Percentiles rank a stretch among this genome's conserved stretches.
Evolutionary conservation across 2,888 invertebrate genomes (phyloP).

Genomic region (Tinea semifulvella): DNA sequence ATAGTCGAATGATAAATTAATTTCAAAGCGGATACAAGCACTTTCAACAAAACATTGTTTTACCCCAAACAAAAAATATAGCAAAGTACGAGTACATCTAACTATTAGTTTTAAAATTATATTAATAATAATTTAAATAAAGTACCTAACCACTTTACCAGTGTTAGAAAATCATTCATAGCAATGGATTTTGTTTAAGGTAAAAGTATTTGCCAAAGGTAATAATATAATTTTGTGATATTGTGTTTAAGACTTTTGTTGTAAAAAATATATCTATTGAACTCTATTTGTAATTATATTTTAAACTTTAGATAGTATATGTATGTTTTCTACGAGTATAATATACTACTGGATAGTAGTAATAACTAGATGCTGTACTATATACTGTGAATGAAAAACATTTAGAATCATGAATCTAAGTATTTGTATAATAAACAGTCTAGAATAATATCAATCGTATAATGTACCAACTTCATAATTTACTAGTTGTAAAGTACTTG

Average conservation of each 20-base stretch:
- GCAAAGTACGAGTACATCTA: too few species aligned
- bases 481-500: slow-evolving; percentile 6
- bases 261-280: neutral
- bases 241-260: slow-evolving; percentile 3
- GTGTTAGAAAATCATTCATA: too few species aligned
- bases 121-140: too few species aligned
- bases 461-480: slow-evolving; percentile 18
- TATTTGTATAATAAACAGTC: slow-evolving; percentile 17
- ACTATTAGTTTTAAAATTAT: too few species aligned
- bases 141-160: too few species aligned
- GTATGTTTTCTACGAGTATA: too few species aligned
- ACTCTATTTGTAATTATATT: too few species aligned
- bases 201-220: slow-evolving; percentile 8
- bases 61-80: too few species aligned
- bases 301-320: too few species aligned
- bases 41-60: too few species aligned
- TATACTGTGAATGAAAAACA: neutral
- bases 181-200: neutral
- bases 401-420: slow-evolving; percentile 3
- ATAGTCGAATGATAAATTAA: too few species aligned
- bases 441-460: slow-evolving; percentile 29
- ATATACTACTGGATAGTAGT: slow-evolving; percentile 2
- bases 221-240: slow-evolving; percentile 7
- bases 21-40: too few species aligned
- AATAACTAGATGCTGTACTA: neutral